phyloP scores from a whole-genome alignment of 2,888 invertebrate genomes.

The Lucinisca nassula region DNA sequence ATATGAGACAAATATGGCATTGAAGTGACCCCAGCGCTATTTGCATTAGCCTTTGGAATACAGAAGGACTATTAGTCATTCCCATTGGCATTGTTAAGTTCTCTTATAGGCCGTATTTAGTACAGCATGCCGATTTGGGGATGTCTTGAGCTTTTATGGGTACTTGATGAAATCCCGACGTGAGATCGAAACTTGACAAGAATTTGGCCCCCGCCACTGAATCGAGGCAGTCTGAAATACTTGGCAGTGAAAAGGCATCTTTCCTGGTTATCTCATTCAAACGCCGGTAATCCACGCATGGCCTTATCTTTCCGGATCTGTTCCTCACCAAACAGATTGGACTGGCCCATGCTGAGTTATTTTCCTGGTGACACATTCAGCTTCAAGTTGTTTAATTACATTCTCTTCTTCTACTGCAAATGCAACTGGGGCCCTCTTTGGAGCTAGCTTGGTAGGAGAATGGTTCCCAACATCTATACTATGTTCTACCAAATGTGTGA shows the following conservation, averaged over 20 bases:
- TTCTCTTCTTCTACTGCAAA: neutral
- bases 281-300: constrained; percentile 9
- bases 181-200: neutral
- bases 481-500: neutral
- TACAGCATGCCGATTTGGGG: neutral
- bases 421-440: neutral
- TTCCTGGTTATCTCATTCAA: neutral
- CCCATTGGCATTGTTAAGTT: neutral
- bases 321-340: neutral
- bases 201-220: neutral
- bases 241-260: neutral
- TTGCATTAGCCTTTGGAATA: too few relatives aligned
- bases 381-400: neutral
- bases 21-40: too few relatives aligned
- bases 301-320: neutral
- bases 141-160: constrained; percentile 1
- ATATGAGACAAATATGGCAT: too few relatives aligned
- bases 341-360: neutral
- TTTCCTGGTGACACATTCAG: neutral
- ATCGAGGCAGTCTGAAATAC: neutral
- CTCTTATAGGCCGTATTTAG: neutral
- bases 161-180: neutral
- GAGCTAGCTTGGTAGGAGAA: neutral
- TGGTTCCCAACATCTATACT: neutral
- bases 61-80: too few relatives aligned